These are phyloP conservation scores for Helicolenus hilgendorfi DNA, from an alignment of 2,797 vertebrate species.

Conservation along the genomic window DNA sequence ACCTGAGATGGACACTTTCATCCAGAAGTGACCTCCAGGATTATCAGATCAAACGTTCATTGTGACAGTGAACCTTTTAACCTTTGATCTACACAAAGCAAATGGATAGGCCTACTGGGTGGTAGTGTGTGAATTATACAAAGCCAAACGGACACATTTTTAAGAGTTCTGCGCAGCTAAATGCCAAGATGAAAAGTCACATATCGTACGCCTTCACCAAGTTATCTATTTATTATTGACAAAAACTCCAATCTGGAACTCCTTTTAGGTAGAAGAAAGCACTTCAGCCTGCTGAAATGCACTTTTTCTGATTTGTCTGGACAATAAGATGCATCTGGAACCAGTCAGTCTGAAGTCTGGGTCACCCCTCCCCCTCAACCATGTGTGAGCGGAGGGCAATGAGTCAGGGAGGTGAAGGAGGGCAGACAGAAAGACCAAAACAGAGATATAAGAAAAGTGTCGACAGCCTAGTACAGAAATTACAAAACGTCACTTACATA, in stretches of 20 bases:
- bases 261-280: not conserved
- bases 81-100: conserved; percentile 12
- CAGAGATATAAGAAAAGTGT: not conserved
- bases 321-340: conserved; percentile 58
- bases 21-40: not conserved
- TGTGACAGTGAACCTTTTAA: not conserved
- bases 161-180: not conserved
- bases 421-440: not conserved
- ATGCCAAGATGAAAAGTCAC: not conserved
- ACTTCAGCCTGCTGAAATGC: conserved; percentile 8
- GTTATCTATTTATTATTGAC: not conserved
- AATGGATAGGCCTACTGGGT: not conserved
- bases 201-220: not conserved
- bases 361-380: conserved; percentile 23
- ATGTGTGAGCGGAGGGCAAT: not conserved
- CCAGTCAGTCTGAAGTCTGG: conserved; percentile 36
- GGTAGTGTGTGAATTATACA: not conserved
- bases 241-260: conserved; percentile 6
- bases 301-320: not conserved
- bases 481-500: not conserved
- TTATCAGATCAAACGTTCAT: not conserved
- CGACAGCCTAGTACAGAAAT: not conserved
- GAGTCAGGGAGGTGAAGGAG: not conserved
- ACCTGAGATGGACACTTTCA: not conserved
- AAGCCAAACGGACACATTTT: not conserved